Percentiles rank a stretch among this genome's conserved stretches.
phyloP scores from a whole-genome alignment of 2,888 invertebrate genomes.

The Diogma glabrata region DNA sequence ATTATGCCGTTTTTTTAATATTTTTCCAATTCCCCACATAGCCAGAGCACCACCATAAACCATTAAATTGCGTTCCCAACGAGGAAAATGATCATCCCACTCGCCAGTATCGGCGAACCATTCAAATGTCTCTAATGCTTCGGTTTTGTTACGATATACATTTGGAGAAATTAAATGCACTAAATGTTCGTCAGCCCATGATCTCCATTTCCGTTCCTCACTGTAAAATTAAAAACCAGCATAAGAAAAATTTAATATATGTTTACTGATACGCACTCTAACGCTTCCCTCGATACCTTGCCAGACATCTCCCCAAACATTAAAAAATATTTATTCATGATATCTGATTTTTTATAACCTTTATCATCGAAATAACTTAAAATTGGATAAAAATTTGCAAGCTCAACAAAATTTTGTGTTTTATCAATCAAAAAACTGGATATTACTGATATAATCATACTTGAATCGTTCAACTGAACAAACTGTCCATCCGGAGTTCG shows the following conservation, averaged over 20 bases:
- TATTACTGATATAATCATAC: conserved; percentile 82
- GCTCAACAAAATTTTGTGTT: conserved; percentile 47
- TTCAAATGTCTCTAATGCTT: conserved; percentile 82
- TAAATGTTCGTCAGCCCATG: conserved; percentile 84
- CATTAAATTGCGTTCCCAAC: conserved; percentile 74
- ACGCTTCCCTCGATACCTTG: conserved; percentile 7
- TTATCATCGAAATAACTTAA: conserved; percentile 53
- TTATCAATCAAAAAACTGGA: conserved; percentile 60
- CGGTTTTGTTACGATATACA: conserved; percentile 76
- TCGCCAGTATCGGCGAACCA: conserved; percentile 90
- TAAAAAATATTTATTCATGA: conserved; percentile 78
- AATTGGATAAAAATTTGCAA: conserved; percentile 65
- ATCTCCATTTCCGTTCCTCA: conserved; percentile 87
- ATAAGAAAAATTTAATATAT: background rate
- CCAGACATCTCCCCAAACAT: no score
- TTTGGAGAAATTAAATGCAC: conserved; percentile 95
- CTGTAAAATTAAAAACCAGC: conserved; percentile 42
- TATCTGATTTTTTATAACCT: conserved; percentile 57
- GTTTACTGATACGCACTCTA: conserved; percentile 10
- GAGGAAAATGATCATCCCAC: conserved; percentile 81
- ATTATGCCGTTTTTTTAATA: conserved; percentile 73
- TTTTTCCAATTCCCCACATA: conserved; percentile 87
- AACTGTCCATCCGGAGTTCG: conserved; percentile 56
- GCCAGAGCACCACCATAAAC: conserved; percentile 86
- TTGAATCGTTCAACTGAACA: conserved; percentile 86